Evolutionary conservation across 2,797 vertebrate genomes (phyloP), one percentile per base, ranked within the genome.

Genomic region (Selene dorsalis): DNA sequence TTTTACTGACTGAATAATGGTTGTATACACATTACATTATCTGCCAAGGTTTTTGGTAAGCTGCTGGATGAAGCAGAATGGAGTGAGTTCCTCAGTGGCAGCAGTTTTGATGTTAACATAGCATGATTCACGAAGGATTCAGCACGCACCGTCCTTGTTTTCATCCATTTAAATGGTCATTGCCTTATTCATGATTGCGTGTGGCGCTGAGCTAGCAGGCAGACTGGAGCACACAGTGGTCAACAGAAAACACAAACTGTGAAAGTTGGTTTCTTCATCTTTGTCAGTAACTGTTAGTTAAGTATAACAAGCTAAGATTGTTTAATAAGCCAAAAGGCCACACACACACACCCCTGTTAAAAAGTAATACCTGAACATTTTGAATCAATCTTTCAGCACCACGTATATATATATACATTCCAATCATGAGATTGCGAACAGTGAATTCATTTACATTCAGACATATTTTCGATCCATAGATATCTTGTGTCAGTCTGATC

Each of bases 61-160:
- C 82, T 76, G 74, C 64, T 73, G 68, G 69, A 85, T 81, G 69
- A 84, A 81, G 81, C 13, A 13, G 45, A 76, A 76, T 75, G 16
- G 68, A 80, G 62, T 35, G 26, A 13, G 58, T 77, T 69, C 20
- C 79, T 24, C 14, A 78, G 79, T 39, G n/a, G 38, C 39, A 65
- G 82, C 63, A 75, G 79, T 72, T 81, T 71, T 86, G 66, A 90
- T 88, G 71, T 70, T 63, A 72, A 78, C 80, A 77, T 68, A 65
- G 63, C 58, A 24, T 45, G 60, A 83, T 79, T 53, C 66, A 55
- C 61, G 59, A 47, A 62, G 67, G 45, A 82, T 77, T 87, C 64
- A 70, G 47, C 86, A 68, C 69, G 82, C 53, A 45, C 82, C 63
- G 62, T 75, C 68, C 76, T 79, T 82, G 60, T 83, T 81, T 84